Percentiles rank a stretch among this genome's conserved stretches.
phyloP scores from a whole-genome alignment of 2,113 vertebrate genomes.

The Aegotheles bennettii region DNA sequence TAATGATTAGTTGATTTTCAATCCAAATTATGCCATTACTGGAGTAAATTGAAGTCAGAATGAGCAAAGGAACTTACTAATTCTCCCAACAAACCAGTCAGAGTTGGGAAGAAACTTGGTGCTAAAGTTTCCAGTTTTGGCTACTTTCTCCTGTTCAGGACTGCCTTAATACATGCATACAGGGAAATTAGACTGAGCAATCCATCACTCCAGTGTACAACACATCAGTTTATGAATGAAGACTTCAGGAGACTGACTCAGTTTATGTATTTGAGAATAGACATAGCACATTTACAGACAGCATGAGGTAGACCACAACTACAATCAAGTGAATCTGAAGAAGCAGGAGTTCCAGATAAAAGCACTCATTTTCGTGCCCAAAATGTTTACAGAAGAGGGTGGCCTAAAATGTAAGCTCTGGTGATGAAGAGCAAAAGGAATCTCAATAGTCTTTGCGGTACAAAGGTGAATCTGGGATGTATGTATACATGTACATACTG shows the following conservation, averaged over 20 bases:
- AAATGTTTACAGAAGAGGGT: not conserved
- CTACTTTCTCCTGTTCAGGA: no score
- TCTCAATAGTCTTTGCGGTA: not conserved
- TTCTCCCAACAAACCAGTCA: not conserved
- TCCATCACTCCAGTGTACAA: not conserved
- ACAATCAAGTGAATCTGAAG: not conserved
- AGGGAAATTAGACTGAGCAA: not conserved
- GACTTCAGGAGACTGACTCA: not conserved
- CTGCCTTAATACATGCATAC: not conserved
- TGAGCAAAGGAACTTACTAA: not conserved
- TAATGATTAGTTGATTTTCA: not conserved
- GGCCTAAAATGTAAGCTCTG: not conserved
- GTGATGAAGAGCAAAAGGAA: not conserved
- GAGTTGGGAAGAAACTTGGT: not conserved
- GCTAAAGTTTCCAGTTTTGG: not conserved
- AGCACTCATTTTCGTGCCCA: not conserved
- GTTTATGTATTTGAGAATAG: not conserved
- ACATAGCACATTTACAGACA: not conserved
- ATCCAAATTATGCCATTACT: not conserved
- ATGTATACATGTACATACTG: no score
- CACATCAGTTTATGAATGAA: no score
- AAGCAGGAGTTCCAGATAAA: not conserved
- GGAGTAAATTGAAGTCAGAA: not conserved
- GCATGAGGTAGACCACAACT: not conserved
- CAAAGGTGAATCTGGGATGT: not conserved